Conservation (phyloP, 2,888 invertebrate genomes). For the Rapana venosa region DNA sequence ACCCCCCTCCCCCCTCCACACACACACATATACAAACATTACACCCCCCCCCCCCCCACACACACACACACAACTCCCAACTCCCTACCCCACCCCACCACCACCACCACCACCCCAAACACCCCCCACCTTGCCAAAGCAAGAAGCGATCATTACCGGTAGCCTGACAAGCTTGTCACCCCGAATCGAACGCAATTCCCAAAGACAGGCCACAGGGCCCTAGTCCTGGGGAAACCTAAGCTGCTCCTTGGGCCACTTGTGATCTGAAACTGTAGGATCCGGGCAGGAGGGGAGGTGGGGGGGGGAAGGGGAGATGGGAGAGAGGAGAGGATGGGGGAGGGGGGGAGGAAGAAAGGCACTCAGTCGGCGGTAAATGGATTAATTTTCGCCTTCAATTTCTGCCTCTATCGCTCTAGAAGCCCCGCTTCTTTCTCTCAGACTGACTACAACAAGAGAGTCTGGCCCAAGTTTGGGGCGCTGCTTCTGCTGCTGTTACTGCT, state of each 20-base stretch:
- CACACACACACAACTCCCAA: neutral
- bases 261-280: neutral
- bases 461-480: no score
- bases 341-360: neutral
- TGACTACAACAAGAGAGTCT: no score
- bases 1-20: no score
- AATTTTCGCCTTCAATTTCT: constrained; percentile 47
- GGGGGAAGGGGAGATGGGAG: neutral
- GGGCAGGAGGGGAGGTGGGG: neutral
- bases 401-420: constrained; percentile 38
- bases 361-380: constrained; percentile 41
- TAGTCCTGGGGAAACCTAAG: constrained; percentile 34
- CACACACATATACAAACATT: no score
- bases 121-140: neutral
- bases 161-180: constrained; percentile 37
- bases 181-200: constrained; percentile 37
- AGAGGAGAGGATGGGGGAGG: neutral
- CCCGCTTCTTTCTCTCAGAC: no score
- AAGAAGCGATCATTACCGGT: constrained; percentile 27
- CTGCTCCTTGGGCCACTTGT: constrained; percentile 37
- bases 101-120: neutral
- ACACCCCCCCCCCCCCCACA: no score
- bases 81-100: neutral
- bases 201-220: constrained; percentile 36
- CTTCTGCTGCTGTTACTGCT: neutral